Base-by-base conservation (phyloP, 1,140 invertebrate genomes). In the Heliconius nattereri region DNA sequence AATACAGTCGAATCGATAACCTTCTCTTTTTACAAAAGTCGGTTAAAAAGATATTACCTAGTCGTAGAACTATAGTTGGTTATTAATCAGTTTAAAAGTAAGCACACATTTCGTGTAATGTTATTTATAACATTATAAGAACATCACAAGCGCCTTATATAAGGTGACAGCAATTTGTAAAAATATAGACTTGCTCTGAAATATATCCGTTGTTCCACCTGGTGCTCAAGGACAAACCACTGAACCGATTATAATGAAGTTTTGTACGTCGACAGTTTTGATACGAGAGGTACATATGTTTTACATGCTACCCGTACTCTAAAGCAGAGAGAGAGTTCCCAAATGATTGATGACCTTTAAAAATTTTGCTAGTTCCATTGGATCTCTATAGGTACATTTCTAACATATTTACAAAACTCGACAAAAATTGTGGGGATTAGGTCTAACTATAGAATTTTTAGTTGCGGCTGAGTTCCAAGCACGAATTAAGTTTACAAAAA, bases 101-200 rank as follows among this genome's bases (percentile, higher is more conserved):
- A 26, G 5, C 23, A 1, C 11, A 29, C 29, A 29, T 29, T 66
- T 26, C 23, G 9, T 16, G 13, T 26, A 66, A 26, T 29, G 16
- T n/a, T n/a, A n/a, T n/a, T n/a, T 16, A 16, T 66, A 6, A 16
- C 0, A 26, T 66, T 26, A 13, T 29, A 66, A 66, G 9, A 66
- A 29, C 29, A 66, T 66, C 29, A 13, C 11, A 37, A 37, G 40
- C 49, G 76, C 70, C 76, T 78, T 73, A 49, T 40, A 32, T 3
- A 73, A 78, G 57, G 11, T 16, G 29, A 45, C 20, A 40, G 75
- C 75, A 76, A 76, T 76, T 66, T 9, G 57, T 20, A 76, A 76
- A 26, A 45, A 70, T 20, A 70, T 19, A 26, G 23, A n/a, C 37
- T 70, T 76, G 75, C 75, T 66, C 23, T 66, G 26, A 66, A 66